Evolutionary conservation across 2,888 invertebrate genomes (phyloP).

Genomic region (Drosophila imparisetae): DNA sequence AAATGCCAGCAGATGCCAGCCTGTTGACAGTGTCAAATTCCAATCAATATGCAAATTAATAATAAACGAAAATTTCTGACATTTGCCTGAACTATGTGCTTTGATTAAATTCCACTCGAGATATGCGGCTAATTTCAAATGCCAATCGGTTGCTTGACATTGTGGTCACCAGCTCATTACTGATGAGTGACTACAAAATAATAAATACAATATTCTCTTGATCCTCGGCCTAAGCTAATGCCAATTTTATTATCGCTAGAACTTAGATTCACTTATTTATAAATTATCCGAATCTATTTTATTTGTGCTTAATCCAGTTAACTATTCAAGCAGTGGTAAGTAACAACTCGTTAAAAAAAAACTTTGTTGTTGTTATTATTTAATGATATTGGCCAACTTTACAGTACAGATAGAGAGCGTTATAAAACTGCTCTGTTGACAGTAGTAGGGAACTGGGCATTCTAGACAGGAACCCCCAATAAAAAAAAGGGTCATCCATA

Average conservation of each 20-base stretch:
- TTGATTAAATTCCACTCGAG: conserved; percentile 67
- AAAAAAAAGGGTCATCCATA: too few relatives aligned
- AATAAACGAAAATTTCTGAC: conserved; percentile 76
- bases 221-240: not conserved
- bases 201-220: not conserved
- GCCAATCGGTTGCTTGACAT: conserved; percentile 14
- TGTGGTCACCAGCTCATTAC: conserved; percentile 12
- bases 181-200: not conserved
- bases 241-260: not conserved
- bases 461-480: too few relatives aligned
- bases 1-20: conserved; percentile 56
- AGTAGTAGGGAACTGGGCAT: too few relatives aligned
- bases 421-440: not conserved
- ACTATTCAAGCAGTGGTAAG: too few relatives aligned
- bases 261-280: not conserved
- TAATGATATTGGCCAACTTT: not conserved
- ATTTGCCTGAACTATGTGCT: conserved; percentile 41
- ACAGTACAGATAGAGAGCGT: not conserved
- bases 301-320: not conserved
- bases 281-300: not conserved
- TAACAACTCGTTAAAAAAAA: not conserved
- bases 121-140: conserved; percentile 21
- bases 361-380: not conserved
- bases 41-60: conserved; percentile 79
- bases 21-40: conserved; percentile 64